Conservation (phyloP, 1,140 invertebrate genomes). For the Aphaenogaster ashmeadi region DNA sequence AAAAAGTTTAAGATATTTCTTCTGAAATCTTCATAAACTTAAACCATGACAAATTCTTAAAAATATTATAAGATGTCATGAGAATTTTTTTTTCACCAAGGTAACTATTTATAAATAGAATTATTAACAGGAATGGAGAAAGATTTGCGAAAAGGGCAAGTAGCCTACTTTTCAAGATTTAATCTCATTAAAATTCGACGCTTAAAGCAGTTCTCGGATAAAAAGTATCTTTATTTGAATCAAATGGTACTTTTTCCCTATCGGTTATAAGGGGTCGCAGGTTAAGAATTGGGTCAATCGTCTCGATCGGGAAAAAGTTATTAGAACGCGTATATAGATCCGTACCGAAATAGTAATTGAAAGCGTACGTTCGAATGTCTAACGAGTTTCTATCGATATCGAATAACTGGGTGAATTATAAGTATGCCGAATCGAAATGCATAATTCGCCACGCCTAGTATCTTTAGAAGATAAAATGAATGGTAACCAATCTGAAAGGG, state of each 20-base stretch:
- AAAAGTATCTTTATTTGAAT: constrained; percentile 29
- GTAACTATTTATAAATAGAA: constrained; percentile 5
- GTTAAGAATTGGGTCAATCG: constrained; percentile 51
- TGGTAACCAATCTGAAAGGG: neutral
- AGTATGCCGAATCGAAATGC: constrained; percentile 9
- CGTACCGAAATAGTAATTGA: constrained; percentile 45
- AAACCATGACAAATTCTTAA: no score
- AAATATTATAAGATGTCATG: no score
- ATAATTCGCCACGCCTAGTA: constrained; percentile 1
- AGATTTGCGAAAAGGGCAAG: neutral
- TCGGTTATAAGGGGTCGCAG: constrained; percentile 17
- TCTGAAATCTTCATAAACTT: no score
- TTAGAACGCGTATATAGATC: constrained; percentile 25
- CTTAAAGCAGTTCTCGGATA: neutral
- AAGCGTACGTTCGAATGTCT: constrained; percentile 6
- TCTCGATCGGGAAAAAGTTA: constrained; percentile 55
- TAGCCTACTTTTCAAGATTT: neutral
- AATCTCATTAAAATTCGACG: neutral
- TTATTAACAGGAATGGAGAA: neutral
- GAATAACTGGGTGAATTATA: constrained; percentile 15
- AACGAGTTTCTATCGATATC: constrained; percentile 41
- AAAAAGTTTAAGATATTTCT: no score
- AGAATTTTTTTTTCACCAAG: no score
- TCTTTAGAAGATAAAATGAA: neutral
- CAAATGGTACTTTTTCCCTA: neutral